Base-by-base conservation (phyloP, 2,888 invertebrate species). In the Spilosoma lubricipeda region DNA sequence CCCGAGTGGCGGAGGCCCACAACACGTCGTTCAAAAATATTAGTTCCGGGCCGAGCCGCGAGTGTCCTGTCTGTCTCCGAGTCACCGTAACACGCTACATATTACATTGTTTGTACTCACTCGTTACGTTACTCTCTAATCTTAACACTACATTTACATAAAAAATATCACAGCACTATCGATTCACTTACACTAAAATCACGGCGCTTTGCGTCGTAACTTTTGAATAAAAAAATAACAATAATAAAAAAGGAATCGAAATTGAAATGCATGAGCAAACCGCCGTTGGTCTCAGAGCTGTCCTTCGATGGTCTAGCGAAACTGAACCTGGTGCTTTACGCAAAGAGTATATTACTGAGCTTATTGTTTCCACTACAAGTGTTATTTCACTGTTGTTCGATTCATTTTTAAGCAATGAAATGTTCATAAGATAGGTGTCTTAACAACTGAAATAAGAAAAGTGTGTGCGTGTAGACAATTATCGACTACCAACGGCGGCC, bases 81-180 rank as follows among this genome's bases (percentile, higher is more conserved):
- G 75, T 71, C 86, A 80, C 80, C 77, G 71, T 69, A 74, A 79
- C 82, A 83, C 88, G 80, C 87, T 87, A 90, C 91, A 89, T 89
- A 90, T 91, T 90, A 91, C 92, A 90, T 91, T 81, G 86, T 93
- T 93, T 94, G 94, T 95, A 95, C 94, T 93, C 92, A 91, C 90
- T 93, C 91, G 86, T 91, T 90, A 79, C 91, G 87, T 92, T 92
- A 92, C 91, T 89, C 90, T 86, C 90, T 91, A 91, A 87, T 77
- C 94, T 94, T 94, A 94, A 86, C 87, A 87, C 92, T 94, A 94
- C 92, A 93, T 94, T 93, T 95, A 95, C 94, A 95, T 94, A 94
- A 95, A 84, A 94, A 95, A 95, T 95, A 95, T 95, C 95, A 95
- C 95, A 95, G 95, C 95, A 95, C 95, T 93, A 95, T 95, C 95